Evolutionary conservation across 2,797 vertebrate genomes (phyloP).

Genomic region (Microhierax caerulescens): DNA sequence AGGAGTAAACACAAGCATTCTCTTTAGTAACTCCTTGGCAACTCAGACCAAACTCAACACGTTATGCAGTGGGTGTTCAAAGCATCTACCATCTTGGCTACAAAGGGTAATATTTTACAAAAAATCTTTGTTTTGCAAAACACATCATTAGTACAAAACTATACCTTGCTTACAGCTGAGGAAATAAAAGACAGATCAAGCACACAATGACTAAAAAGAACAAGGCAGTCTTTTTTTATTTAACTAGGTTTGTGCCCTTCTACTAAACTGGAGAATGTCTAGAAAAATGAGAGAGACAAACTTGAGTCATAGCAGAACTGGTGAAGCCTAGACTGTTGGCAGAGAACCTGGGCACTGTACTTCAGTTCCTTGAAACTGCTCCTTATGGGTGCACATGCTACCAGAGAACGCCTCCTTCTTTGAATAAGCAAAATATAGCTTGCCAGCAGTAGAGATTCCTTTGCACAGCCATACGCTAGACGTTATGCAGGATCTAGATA

Average conservation of each 20-base stretch:
- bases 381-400: not conserved
- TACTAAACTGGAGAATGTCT: too few relatives aligned
- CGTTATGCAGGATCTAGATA: too few relatives aligned
- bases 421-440: not conserved
- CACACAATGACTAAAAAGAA: not conserved
- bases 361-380: not conserved
- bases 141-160: not conserved
- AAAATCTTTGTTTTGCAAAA: not conserved
- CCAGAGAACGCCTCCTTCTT: not conserved
- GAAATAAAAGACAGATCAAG: not conserved
- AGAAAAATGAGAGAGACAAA: not conserved
- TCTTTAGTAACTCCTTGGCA: not conserved
- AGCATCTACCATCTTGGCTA: not conserved
- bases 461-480: not conserved
- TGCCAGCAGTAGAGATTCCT: not conserved
- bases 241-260: not conserved
- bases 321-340: not conserved
- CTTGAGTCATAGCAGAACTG: not conserved
- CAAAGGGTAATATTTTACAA: not conserved
- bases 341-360: not conserved
- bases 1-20: not conserved
- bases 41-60: not conserved
- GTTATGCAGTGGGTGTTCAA: rapidly evolving
- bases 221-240: not conserved
- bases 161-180: not conserved